Evolutionary conservation across 1,140 invertebrate genomes (phyloP).

Genomic region (Aphelinus certus): DNA sequence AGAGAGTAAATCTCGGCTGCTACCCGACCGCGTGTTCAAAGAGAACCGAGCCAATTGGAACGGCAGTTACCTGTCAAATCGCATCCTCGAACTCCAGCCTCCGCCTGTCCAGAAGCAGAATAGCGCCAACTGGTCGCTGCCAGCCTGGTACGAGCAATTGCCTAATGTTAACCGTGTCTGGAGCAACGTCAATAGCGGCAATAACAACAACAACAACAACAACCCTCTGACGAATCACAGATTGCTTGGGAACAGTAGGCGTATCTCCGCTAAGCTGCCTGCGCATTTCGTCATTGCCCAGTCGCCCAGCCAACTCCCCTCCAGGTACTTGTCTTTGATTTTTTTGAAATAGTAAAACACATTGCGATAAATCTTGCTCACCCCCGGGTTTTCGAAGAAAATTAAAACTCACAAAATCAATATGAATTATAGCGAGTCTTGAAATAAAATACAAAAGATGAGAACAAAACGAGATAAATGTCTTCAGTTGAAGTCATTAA

Average conservation of each 20-base stretch:
- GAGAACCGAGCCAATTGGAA: slow-evolving; percentile 67
- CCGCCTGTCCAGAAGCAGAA: slow-evolving; percentile 47
- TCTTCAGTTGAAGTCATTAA: too few relatives aligned
- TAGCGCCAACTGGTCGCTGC: slow-evolving; percentile 48
- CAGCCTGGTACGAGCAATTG: slow-evolving; percentile 58
- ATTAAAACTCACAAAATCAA: too few relatives aligned
- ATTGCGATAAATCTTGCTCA: too few relatives aligned
- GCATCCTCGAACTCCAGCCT: slow-evolving; percentile 31
- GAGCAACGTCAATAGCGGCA: slow-evolving; percentile 23
- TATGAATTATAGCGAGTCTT: too few relatives aligned
- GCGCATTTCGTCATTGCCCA: slow-evolving; percentile 29
- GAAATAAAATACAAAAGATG: too few relatives aligned
- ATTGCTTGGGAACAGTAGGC: slow-evolving; percentile 49
- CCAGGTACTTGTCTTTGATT: slow-evolving; percentile 13
- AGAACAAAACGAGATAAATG: too few relatives aligned
- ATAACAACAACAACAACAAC: slow-evolving; percentile 71
- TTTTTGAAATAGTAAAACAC: too few relatives aligned
- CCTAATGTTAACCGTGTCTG: slow-evolving; percentile 31
- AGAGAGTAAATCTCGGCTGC: slow-evolving; percentile 51
- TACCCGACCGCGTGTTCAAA: slow-evolving; percentile 60
- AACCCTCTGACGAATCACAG: slow-evolving; percentile 60
- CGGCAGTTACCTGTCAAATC: slow-evolving; percentile 55
- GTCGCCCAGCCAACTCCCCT: slow-evolving; percentile 36
- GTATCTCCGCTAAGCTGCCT: slow-evolving; percentile 8
- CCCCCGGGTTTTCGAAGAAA: too few relatives aligned